phyloP scores from a whole-genome alignment of 2,797 vertebrate genomes.

The Garrulus glandarius region DNA sequence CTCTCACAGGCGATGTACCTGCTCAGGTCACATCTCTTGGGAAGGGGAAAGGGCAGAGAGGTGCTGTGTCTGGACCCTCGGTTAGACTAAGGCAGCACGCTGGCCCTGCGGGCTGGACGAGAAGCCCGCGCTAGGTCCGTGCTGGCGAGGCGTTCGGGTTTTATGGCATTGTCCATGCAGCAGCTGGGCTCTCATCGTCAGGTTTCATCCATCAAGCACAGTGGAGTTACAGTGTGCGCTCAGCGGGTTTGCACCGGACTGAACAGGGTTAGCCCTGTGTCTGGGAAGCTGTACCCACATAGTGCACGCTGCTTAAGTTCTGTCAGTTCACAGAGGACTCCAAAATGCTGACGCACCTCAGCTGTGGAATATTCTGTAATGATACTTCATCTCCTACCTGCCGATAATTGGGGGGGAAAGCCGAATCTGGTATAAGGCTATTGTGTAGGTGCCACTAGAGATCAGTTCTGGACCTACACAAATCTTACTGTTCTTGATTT shows the following conservation, averaged over 20 bases:
- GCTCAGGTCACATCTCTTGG: not conserved
- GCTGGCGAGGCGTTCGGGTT: not conserved
- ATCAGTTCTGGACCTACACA: not conserved
- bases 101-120: not conserved
- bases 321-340: not conserved
- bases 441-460: not conserved
- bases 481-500: not conserved
- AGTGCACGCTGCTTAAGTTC: fast-evolving
- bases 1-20: fast-evolving
- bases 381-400: not conserved
- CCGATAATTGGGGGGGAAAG: not conserved
- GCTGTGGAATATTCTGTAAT: not conserved
- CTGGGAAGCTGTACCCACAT: not conserved
- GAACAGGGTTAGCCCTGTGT: not conserved
- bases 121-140: fast-evolving
- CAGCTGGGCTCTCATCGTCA: not conserved
- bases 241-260: not conserved
- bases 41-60: no score
- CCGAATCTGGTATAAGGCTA: not conserved
- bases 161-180: fast-evolving
- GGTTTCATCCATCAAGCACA: fast-evolving
- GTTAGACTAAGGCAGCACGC: fast-evolving
- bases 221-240: not conserved
- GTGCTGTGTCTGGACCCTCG: not conserved
- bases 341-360: not conserved